Base-by-base conservation (phyloP, 2,888 invertebrate genomes). In the Electrophaes corylata region DNA sequence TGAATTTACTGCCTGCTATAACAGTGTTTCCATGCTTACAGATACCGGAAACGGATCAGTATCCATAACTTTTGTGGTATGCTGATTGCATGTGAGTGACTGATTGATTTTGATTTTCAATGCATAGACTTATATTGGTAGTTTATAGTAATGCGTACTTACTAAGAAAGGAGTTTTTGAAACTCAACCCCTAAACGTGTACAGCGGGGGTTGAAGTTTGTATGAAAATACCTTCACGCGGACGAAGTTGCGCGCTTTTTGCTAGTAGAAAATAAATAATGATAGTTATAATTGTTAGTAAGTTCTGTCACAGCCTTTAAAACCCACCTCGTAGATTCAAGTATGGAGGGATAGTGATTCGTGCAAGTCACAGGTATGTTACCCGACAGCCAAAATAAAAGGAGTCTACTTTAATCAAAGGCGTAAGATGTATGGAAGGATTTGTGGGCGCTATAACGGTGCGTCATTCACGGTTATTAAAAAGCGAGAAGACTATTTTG, bases 401-500 rank as follows among this genome's bases (percentile, higher is more conserved):
- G 53, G 14, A 44, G 45, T 43, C 33, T 60, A 62, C 65, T 64
- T 65, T 67, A 65, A 67, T 67, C 65, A 67, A 61, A 60, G 59
- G 39, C 45, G 49, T 57, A 50, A 63, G 63, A 61, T 51, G 53
- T 57, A 64, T 63, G 64, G 62, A 50, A 60, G 64, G 61, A 67
- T 67, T 65, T 67, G 64, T 58, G 65, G 50, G 61, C 45, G 57
- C 53, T 54, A 53, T 65, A 62, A 65, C 58, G 65, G 65, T 58
- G 68, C 66, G 66, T 71, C 75, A 74, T 81, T 76, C 71, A 72
- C 75, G 73, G 73, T 80, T 79, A 80, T 81, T 81, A 80, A 81
- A 81, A 79, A 75, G 69, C 70, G 63, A 56, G 66, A 69, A 65
- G 75, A 76, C 72, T 77, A 78, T 78, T 77, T 75, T 62, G 70